Percentiles rank a stretch among this genome's conserved stretches.
These are phyloP conservation scores for Myrmecobius fasciatus DNA, from an alignment of 2,113 vertebrate genomes.

Conservation along the genomic window DNA sequence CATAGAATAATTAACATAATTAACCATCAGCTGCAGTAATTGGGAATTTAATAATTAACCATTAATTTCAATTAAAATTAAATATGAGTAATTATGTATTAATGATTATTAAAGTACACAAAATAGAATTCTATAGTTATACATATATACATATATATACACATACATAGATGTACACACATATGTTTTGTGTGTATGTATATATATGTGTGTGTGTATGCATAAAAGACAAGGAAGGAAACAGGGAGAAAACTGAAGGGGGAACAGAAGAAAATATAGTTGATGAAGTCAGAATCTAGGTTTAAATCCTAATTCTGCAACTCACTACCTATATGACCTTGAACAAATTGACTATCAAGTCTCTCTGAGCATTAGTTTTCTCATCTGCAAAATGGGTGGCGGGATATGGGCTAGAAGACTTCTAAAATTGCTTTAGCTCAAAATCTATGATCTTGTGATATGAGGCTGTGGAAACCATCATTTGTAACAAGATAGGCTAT, in stretches of 20 bases:
- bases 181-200: too few species aligned
- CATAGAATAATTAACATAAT: too few species aligned
- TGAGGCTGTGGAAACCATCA: neutral
- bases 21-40: too few species aligned
- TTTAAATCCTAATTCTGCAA: neutral
- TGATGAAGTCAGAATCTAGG: neutral
- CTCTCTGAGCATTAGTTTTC: neutral
- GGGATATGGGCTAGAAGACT: neutral
- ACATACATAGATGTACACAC: too few species aligned
- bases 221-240: neutral
- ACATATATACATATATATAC: too few species aligned
- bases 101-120: too few species aligned
- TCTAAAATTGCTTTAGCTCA: neutral
- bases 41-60: too few species aligned
- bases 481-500: neutral
- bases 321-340: neutral
- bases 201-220: too few species aligned
- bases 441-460: neutral
- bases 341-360: neutral
- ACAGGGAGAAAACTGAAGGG: too few species aligned
- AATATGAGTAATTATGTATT: too few species aligned
- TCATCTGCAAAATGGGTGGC: neutral
- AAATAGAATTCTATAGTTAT: too few species aligned
- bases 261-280: neutral
- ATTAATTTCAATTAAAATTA: too few species aligned